Base-by-base conservation (phyloP, 2,113 vertebrate species). In the Mola mola region DNA sequence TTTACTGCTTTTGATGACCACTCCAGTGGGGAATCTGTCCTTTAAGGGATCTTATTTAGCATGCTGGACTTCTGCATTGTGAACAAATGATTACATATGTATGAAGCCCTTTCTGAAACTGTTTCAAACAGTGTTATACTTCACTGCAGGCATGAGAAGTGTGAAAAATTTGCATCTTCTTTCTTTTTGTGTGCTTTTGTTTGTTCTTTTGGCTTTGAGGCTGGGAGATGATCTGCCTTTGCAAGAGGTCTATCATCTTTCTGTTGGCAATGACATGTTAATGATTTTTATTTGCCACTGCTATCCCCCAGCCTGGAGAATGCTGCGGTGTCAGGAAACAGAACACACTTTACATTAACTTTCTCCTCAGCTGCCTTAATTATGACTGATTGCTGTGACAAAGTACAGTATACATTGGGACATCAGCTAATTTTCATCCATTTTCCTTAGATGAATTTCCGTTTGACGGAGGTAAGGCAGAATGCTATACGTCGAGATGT, bases 381-480 rank as follows among this genome's bases (percentile, higher is more conserved):
- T 31, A 4, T 59, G 10, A 50, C n/a, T 43, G 4, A 10, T 46
- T 26, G 5, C 24, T 50, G 31, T 40, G 2, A 40, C 46, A 52
- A 62, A 26, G 41, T 41, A 21, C 10, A 38, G 4, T 19, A 8
- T 9, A 56, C 43, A 44, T 24, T 33, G 40, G 11, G 21, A 20
- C 4, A 46, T 5, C 11, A 31, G 59, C 56, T 86, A 50, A 81
- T 70, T 74, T 58, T 19, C 11, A 33, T 75, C 70, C 22, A 49
- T 78, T 72, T 76, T 55, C 48, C 44, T 51, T 61, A 87, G 85
- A 85, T 48, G 8, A 4, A 26, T 49, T 33, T 31, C 64, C 64
- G n/a, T 20, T 79, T 59, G 81, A 88, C 17, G 85, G 72, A 87
- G 87, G 87, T 88, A 88, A 88, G 88, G 51, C 21, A 49, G 34